Base-by-base conservation (phyloP, 1,140 invertebrate genomes). In the Nephila pilipes region DNA sequence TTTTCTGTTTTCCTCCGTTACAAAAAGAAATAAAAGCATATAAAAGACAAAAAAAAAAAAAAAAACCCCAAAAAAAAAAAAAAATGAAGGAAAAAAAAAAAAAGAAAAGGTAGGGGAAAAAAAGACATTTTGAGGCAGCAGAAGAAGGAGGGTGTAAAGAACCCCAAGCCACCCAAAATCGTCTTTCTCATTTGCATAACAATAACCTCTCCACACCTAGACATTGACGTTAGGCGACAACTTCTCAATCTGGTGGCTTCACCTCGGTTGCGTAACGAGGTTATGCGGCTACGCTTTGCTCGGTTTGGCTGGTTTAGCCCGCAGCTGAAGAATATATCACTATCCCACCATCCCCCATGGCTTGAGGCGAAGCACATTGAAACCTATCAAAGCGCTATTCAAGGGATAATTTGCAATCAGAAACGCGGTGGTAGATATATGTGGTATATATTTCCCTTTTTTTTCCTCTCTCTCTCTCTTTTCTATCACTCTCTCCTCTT, bases 331-430 rank as follows among this genome's bases (percentile, higher is more conserved):
- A 63, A 83, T 92, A 92, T 92, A 92, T 92, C 90, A 85, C 80
- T 92, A 85, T 85, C 81, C 16, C 38, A 2, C 14, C 32, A 54
- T 85, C 81, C 90, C 90, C 81, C 55, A 83, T 83, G 32, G 38
- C 81, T 83, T 38, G 38, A 25, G 81, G 81, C 88, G 25, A 18
- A 92, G 81, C 90, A 92, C 90, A 92, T 85, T 92, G 90, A 92
- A 85, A 92, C 90, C 90, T 85, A 92, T 92, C 90, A 92, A 92
- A 92, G 90, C 81, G 90, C 90, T 92, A 92, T 92, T 92, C 90
- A 92, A 29, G 10, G 46, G 90, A 85, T 92, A 92, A 92, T 92
- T 92, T 92, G 90, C 90, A 92, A 92, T 92, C 90, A 92, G 90
- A 92, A 92, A 85, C 36, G 89, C 29, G 79, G 90, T 25, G 81